Percentiles rank a stretch among this genome's conserved stretches.
phyloP scores from a whole-genome alignment of 2,888 invertebrate species.

The Lacanobia wlatinum region DNA sequence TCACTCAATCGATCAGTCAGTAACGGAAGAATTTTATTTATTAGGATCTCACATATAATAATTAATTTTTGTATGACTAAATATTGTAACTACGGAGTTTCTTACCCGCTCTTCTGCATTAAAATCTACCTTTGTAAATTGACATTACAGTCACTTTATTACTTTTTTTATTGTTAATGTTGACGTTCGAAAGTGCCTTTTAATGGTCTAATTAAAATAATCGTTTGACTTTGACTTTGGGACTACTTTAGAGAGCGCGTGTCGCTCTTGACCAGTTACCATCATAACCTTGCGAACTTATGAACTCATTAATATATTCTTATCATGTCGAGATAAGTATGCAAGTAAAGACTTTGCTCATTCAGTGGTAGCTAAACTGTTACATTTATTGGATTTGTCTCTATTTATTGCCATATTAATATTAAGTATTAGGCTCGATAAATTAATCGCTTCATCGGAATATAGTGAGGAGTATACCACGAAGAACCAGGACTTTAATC shows the following conservation, averaged over 20 bases:
- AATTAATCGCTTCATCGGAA: slow-evolving; percentile 10
- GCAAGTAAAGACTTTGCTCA: slow-evolving; percentile 7
- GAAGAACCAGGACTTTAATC: not conserved
- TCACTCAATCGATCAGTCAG: no score
- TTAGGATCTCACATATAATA: no score
- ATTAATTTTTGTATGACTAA: no score
- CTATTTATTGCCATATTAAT: slow-evolving; percentile 17
- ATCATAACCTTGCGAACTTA: slow-evolving; percentile 24
- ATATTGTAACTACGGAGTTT: no score
- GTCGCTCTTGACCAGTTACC: not conserved
- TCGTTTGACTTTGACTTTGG: no score
- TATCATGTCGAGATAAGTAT: slow-evolving; percentile 34
- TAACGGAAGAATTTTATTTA: no score
- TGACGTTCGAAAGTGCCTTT: no score
- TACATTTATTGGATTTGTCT: slow-evolving; percentile 18
- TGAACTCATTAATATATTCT: slow-evolving; percentile 7
- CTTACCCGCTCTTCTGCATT: no score
- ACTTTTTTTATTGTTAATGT: no score
- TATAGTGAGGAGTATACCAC: slow-evolving; percentile 8
- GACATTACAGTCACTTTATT: no score
- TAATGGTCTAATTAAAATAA: no score
- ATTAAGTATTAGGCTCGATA: not conserved
- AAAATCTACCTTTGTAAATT: no score
- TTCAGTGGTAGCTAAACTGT: slow-evolving; percentile 26
- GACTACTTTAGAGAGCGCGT: not conserved